phyloP scores from a whole-genome alignment of 1,140 invertebrate species.

The Neotoxoptera formosana region DNA sequence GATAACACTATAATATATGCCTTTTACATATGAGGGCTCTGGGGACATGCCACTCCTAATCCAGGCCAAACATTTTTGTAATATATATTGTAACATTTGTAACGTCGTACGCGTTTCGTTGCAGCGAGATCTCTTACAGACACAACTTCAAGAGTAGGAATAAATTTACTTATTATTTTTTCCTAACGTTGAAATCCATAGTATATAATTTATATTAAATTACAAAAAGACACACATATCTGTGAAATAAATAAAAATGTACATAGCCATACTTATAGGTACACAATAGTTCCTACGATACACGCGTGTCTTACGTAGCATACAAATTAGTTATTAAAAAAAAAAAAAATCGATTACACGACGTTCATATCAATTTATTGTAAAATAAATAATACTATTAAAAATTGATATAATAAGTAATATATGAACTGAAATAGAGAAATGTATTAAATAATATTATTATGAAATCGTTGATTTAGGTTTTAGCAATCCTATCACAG shows the following conservation, averaged over 20 bases:
- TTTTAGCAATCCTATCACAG: neutral
- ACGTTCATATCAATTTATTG: neutral
- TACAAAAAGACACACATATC: neutral
- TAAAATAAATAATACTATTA: too few species aligned
- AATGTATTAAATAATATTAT: neutral
- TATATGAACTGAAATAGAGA: neutral
- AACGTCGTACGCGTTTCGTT: neutral
- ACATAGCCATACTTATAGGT: neutral
- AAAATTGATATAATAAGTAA: neutral
- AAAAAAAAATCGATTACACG: neutral
- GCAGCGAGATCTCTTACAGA: neutral
- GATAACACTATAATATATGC: neutral
- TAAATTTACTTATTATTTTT: neutral
- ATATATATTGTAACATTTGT: too few species aligned
- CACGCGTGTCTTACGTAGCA: neutral
- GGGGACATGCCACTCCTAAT: too few species aligned
- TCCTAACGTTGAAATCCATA: neutral
- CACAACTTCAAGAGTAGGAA: neutral
- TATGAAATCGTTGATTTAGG: neutral
- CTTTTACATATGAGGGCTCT: neutral
- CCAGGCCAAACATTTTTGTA: neutral
- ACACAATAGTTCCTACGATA: neutral
- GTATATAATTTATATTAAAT: neutral
- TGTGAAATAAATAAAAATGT: neutral
- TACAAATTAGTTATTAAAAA: neutral